Percentiles rank a stretch among this genome's conserved stretches.
These are phyloP conservation scores for Calliphora vomitoria DNA, from an alignment of 2,888 invertebrate species.

Conservation along the genomic window DNA sequence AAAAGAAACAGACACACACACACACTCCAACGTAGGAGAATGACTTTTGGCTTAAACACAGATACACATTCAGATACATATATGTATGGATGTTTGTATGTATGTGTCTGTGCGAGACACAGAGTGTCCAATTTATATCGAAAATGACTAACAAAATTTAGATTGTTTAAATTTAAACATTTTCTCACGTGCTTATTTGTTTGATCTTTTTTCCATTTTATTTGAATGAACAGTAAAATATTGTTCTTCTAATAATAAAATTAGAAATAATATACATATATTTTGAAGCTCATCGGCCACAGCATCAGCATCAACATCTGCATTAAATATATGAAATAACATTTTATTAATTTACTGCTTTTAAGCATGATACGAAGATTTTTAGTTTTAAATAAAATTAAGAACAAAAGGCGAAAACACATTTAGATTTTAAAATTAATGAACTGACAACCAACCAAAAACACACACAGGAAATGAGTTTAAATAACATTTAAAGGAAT, in stretches of 20 bases:
- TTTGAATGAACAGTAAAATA: slow-evolving; percentile 33
- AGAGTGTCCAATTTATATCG: slow-evolving; percentile 46
- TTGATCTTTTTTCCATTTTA: slow-evolving; percentile 26
- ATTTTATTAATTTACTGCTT: slow-evolving; percentile 43
- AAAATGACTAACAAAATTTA: slow-evolving; percentile 64
- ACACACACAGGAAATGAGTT: slow-evolving; percentile 80
- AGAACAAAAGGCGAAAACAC: background rate
- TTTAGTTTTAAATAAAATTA: slow-evolving; percentile 43
- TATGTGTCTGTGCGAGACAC: background rate
- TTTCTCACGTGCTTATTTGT: slow-evolving; percentile 76
- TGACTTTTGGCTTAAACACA: slow-evolving; percentile 55
- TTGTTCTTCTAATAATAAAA: background rate
- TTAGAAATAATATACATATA: slow-evolving; percentile 9
- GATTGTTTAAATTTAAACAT: slow-evolving; percentile 69
- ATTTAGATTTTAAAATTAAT: slow-evolving; percentile 28
- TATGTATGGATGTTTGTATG: background rate
- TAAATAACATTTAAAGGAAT: slow-evolving; percentile 74
- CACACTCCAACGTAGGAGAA: slow-evolving; percentile 60
- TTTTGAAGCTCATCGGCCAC: slow-evolving; percentile 33
- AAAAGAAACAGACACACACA: slow-evolving; percentile 76
- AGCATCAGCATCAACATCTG: slow-evolving; percentile 16
- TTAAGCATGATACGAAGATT: slow-evolving; percentile 64
- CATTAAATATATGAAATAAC: slow-evolving; percentile 14
- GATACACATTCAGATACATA: background rate
- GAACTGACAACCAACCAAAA: background rate